These are phyloP conservation scores for Nemoura dubitans DNA, from an alignment of 2,888 invertebrate species.

Conservation along the genomic window DNA sequence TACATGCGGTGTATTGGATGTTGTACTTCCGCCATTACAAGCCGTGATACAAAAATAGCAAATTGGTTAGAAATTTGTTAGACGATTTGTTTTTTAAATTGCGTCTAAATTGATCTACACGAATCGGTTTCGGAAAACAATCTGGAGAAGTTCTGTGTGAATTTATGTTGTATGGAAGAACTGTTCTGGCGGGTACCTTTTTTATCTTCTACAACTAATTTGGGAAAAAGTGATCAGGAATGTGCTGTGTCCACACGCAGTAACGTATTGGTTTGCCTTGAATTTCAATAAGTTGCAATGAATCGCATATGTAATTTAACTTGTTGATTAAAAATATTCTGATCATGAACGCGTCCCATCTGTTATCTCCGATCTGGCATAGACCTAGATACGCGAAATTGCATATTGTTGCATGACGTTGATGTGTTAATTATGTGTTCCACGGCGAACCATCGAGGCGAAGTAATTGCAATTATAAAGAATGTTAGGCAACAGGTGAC, in stretches of 20 bases:
- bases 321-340: not conserved
- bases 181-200: too few species aligned
- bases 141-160: too few species aligned
- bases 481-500: too few species aligned
- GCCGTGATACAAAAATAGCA: not conserved
- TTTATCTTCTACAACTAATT: too few species aligned
- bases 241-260: too few species aligned
- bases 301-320: not conserved
- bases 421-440: not conserved
- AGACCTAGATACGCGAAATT: not conserved
- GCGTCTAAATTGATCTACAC: too few species aligned
- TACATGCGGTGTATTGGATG: not conserved
- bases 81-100: too few species aligned
- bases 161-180: too few species aligned
- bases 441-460: not conserved
- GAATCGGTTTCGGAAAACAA: too few species aligned
- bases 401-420: not conserved
- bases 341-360: not conserved
- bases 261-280: not conserved
- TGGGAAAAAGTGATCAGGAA: too few species aligned
- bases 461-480: not conserved
- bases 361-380: not conserved
- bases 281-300: not conserved
- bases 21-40: not conserved
- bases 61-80: too few species aligned